A percentile compares a stretch with the other conserved stretches of the same genome.
Conservation (phyloP, 2,113 vertebrate species). For the Clupea harengus region DNA sequence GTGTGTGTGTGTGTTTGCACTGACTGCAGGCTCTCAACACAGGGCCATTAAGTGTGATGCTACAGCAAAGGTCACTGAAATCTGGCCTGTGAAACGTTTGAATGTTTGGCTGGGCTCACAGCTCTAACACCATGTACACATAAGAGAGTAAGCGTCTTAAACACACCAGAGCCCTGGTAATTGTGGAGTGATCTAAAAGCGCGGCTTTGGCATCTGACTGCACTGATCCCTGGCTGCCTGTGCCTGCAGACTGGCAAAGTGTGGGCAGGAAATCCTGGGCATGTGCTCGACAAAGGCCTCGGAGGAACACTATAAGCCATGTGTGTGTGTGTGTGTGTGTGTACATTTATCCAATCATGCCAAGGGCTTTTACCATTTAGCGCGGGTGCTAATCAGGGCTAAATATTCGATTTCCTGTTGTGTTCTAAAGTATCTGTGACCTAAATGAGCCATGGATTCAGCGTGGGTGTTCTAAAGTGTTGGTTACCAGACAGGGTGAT, state of each 20-base stretch:
- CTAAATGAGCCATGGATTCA: not conserved
- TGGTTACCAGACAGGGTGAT: conserved; percentile 85
- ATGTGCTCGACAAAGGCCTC: not conserved
- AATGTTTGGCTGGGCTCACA: too few species aligned
- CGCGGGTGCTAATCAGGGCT: not conserved
- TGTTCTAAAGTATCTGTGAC: not conserved
- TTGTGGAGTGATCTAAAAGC: too few species aligned
- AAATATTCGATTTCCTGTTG: not conserved
- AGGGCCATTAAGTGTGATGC: too few species aligned
- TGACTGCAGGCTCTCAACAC: too few species aligned
- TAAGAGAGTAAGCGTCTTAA: too few species aligned
- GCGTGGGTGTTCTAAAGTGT: not conserved
- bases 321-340: not conserved
- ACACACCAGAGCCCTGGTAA: too few species aligned
- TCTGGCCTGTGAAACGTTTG: too few species aligned
- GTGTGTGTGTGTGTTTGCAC: too few species aligned
- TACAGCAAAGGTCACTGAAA: too few species aligned
- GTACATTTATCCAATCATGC: not conserved
- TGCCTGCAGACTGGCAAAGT: not conserved
- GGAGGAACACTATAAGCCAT: not conserved
- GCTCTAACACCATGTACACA: too few species aligned
- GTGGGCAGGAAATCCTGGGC: not conserved
- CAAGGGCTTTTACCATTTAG: too few species aligned
- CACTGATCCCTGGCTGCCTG: not conserved
- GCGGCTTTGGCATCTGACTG: too few species aligned